Evolutionary conservation across 2,113 vertebrate genomes (phyloP), one percentile per base, ranked within the genome.

Genomic region (Aspidoscelis tigris): DNA sequence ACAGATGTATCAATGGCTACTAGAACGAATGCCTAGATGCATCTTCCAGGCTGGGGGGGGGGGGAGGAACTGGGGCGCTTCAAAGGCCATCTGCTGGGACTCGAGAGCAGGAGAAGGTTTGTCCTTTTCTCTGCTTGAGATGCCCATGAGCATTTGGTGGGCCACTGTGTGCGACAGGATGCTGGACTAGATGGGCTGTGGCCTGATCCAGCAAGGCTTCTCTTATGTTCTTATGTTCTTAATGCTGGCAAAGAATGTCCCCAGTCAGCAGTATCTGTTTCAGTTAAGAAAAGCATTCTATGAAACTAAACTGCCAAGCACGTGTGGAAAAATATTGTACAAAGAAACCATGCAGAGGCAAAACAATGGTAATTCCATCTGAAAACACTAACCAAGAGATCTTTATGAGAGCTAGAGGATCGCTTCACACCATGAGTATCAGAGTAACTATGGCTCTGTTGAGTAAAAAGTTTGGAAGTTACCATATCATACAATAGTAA

Each of bases 381-480:
- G 11, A 83, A 73, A 90, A 82, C 86, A 99, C 97, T 97, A 96
- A 98, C 97, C 98, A 99, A 95, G 58, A 96, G 93, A 81, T 97
- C 96, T 93, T 96, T 98, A 94, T 61, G 95, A 79, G 96, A 97
- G 92, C 92, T 93, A 88, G 95, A 94, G 72, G 93, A 89, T 87
- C 94, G 97, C 96, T 95, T 97, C 88, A 88, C 91, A 90, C 93
- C 94, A 7, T 93, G 93, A 90, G 96, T 96, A 87, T 96, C 97
- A 92, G 89, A 96, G 91, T 97, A 97, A 93, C 94, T 94, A 93
- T 96, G 96, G 90, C 90, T 97, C 98, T 98, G 96, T 85, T 75
- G 89, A 95, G 91, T 44, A 89, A 92, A 93, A 86, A 87, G 78
- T 76, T 64, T 81, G 69, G 89, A 26, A 88, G 75, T 90, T 83